phyloP scores from a whole-genome alignment of 2,797 vertebrate genomes.

The Heteromormyrus szaboi region DNA sequence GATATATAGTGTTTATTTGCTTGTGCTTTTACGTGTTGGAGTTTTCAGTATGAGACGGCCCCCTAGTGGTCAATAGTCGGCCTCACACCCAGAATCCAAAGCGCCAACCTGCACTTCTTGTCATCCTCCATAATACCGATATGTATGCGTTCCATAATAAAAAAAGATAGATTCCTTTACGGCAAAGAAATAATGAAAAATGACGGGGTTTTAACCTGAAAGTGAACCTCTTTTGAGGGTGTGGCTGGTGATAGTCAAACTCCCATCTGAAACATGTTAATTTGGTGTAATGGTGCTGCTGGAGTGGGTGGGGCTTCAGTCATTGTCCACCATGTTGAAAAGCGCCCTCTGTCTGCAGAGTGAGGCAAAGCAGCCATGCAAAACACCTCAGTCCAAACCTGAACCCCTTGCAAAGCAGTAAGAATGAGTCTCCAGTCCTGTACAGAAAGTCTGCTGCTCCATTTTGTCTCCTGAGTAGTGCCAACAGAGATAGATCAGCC shows the following conservation, averaged over 20 bases:
- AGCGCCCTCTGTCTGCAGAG: background rate
- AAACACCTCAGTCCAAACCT: background rate
- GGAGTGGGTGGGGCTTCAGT: background rate
- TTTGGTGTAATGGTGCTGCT: background rate
- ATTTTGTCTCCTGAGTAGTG: background rate
- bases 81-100: background rate
- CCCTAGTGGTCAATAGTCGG: constrained; percentile 10
- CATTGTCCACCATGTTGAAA: background rate
- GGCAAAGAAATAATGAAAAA: background rate
- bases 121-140: background rate
- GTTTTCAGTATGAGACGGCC: constrained; percentile 19
- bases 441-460: background rate
- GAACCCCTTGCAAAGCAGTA: background rate
- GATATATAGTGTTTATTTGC: background rate
- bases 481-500: background rate
- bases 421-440: background rate
- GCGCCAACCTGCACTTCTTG: background rate
- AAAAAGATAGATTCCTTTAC: background rate
- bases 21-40: background rate
- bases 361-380: background rate
- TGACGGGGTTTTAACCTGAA: background rate
- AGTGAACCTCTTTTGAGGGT: background rate
- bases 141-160: background rate
- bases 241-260: background rate
- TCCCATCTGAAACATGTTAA: background rate